These are phyloP conservation scores for Microctenopoma stevenorrisi DNA, from an alignment of 2,797 vertebrate species.

Conservation along the genomic window DNA sequence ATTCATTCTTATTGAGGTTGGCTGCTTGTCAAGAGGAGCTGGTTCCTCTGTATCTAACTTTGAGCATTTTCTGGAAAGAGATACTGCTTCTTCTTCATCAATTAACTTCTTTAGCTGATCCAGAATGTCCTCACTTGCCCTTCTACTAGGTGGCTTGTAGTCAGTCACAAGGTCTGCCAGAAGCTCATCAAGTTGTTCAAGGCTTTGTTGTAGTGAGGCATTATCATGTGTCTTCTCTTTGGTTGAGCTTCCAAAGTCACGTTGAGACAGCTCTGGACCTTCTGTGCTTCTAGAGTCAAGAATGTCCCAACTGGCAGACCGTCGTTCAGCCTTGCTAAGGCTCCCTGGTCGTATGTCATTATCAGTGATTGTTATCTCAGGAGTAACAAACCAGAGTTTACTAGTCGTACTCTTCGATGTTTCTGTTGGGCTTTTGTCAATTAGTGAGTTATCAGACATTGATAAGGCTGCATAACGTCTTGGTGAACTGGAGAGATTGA, in stretches of 20 bases:
- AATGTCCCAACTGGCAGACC: conserved; percentile 89
- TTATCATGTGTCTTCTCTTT: conserved; percentile 85
- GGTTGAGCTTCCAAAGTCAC: conserved; percentile 73
- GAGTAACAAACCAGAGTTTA: conserved; percentile 94
- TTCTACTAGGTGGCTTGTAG: conserved; percentile 89
- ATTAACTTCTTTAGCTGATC: conserved; percentile 93
- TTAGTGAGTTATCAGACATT: conserved; percentile 94
- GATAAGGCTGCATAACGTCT: conserved; percentile 96
- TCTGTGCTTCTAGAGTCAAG: conserved; percentile 81
- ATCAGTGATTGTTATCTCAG: conserved; percentile 98
- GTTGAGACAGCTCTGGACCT: conserved; percentile 65
- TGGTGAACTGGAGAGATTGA: conserved; percentile 96
- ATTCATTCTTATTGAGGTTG: conserved; percentile 84
- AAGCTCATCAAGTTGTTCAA: conserved; percentile 96
- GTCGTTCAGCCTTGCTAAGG: conserved; percentile 80
- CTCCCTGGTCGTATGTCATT: conserved; percentile 90
- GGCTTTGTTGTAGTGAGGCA: conserved; percentile 90
- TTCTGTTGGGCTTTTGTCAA: conserved; percentile 90
- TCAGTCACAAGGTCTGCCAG: conserved; percentile 96
- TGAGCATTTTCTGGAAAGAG: conserved; percentile 79
- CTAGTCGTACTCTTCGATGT: conserved; percentile 74
- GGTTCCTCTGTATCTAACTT: conserved; percentile 71
- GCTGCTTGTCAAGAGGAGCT: conserved; percentile 88
- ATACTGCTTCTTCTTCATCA: conserved; percentile 83
- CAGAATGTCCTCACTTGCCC: conserved; percentile 86